Base-by-base conservation (phyloP, 2,797 vertebrate genomes). In the Gallinago nigripennis region DNA sequence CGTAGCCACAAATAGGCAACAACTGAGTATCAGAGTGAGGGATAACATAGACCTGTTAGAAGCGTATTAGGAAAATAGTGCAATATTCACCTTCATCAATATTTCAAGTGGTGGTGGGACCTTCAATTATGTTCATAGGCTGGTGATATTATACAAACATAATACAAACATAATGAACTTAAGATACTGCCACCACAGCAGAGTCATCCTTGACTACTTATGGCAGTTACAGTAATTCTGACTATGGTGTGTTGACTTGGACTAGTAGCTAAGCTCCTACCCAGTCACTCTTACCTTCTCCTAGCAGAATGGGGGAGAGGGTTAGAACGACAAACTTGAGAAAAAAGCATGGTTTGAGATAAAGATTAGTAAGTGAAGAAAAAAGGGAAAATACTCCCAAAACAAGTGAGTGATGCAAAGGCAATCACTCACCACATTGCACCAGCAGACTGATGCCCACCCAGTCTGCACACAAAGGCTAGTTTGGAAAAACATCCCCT, bases 291-390 rank as follows among this genome's bases (percentile, higher is more conserved):
- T 7, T 3, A 3, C 6, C 0, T 35, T 53, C 28, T 75, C 27
- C 14, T 21, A 4, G 24, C 8, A 58, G 11, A 2, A 5, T 0
- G 8, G 1, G 1, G 8, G 1, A 71, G 14, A 66, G 1, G 16
- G 11, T 4, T 60, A 23, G 17, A 85, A 82, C 45, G 18, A 86
- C 0, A 64, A 51, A 56, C 17, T 46, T 28, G 16, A 71, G 23
- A 17, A 73, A 53, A 88, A 31, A 2, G 9, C 4, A 25, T 20
- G 10, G 15, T 4, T 6, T 85, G 17, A n/a, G 33, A 66, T 30
- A n/a, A 35, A 33, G 6, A 16, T 1, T 46, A 46, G 6, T 18
- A 75, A 45, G 3, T 50, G 23, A 31, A 63, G 10, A 45, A 45
- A 61, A 82, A 45, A 3, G 2, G 3, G 11, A 30, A 43, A 82